phyloP scores from a whole-genome alignment of 2,888 invertebrate species.

The Bellardia bayeri region DNA sequence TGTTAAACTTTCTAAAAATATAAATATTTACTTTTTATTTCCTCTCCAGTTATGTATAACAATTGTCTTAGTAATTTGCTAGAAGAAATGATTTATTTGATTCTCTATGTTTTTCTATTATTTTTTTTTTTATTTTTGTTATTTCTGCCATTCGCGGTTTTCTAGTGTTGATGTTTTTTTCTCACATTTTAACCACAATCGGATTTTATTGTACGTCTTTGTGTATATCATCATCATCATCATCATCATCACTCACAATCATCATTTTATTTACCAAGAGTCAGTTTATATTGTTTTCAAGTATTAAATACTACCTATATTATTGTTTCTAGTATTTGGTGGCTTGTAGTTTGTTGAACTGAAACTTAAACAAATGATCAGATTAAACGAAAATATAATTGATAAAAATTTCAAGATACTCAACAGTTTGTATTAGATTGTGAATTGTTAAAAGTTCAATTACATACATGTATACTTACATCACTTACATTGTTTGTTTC shows the following conservation, averaged over 20 bases:
- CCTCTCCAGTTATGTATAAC: not conserved
- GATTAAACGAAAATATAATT: no score
- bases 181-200: slow-evolving; percentile 27
- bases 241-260: no score
- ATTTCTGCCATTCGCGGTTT: slow-evolving; percentile 29
- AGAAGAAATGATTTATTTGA: not conserved
- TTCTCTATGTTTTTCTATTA: slow-evolving; percentile 7
- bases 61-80: not conserved
- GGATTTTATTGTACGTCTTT: slow-evolving; percentile 1
- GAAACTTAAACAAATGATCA: not conserved
- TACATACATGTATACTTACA: no score
- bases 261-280: slow-evolving; percentile 33
- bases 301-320: not conserved
- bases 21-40: slow-evolving; percentile 3
- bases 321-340: slow-evolving; percentile 1
- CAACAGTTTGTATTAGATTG: no score
- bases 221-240: not conserved
- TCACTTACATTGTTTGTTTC: no score
- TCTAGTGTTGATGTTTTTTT: slow-evolving; percentile 11
- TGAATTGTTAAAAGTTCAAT: no score
- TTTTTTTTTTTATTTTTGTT: not conserved
- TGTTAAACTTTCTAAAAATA: slow-evolving; percentile 46
- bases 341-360: slow-evolving; percentile 37
- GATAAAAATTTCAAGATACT: no score
- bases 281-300: slow-evolving; percentile 27